Evolutionary conservation across 1,140 invertebrate genomes (phyloP).

Genomic region (Apocrypta bakeri): DNA sequence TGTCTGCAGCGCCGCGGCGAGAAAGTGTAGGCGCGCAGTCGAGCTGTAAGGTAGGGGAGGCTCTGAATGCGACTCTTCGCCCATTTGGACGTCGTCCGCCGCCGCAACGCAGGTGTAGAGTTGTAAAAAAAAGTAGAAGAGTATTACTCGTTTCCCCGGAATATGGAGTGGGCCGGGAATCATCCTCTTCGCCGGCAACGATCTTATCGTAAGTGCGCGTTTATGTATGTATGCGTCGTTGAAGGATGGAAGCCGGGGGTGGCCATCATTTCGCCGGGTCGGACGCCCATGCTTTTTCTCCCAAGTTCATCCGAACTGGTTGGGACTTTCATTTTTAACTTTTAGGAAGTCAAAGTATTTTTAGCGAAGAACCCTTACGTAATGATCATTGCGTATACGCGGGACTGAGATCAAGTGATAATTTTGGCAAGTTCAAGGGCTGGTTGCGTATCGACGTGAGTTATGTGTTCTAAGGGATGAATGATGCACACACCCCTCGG

Average conservation of each 20-base stretch:
- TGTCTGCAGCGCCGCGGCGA: background rate
- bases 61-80: background rate
- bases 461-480: too few relatives aligned
- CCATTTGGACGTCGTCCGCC: background rate
- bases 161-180: constrained; percentile 7
- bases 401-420: background rate
- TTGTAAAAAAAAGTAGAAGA: background rate
- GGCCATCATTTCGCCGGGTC: background rate
- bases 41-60: background rate
- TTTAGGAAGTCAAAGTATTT: background rate
- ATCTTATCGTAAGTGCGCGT: constrained; percentile 23
- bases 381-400: background rate
- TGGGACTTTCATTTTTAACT: background rate
- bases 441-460: constrained; percentile 26
- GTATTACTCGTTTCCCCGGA: background rate
- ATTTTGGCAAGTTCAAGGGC: background rate
- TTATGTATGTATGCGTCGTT: too few relatives aligned
- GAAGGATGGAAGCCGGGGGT: background rate
- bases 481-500: background rate
- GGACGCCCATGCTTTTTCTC: too few relatives aligned
- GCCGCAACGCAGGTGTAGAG: background rate
- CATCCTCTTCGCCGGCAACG: constrained; percentile 19
- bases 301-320: too few relatives aligned
- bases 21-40: constrained; percentile 16
- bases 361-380: background rate